Percentiles rank a stretch among this genome's conserved stretches.
These are phyloP conservation scores for Bombus superbus DNA, from an alignment of 1,140 invertebrate species.

Conservation along the genomic window DNA sequence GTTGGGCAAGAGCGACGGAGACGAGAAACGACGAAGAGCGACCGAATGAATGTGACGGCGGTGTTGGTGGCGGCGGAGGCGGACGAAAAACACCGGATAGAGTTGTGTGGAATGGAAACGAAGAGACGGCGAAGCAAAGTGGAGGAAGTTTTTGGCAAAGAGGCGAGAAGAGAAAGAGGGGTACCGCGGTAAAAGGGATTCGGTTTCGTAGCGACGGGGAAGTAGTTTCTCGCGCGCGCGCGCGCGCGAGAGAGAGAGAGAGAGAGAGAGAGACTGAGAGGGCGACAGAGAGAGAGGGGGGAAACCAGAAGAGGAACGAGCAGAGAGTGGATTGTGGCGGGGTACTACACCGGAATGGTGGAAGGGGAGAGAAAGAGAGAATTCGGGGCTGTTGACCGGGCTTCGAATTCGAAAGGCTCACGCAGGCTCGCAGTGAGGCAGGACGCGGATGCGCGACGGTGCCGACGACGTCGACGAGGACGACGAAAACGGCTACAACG, in stretches of 20 bases:
- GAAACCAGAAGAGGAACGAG: background rate
- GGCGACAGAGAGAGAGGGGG: background rate
- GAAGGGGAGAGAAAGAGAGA: conserved; percentile 35
- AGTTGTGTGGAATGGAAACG: conserved; percentile 18
- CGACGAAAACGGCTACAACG: conserved; percentile 45
- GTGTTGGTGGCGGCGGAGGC: background rate
- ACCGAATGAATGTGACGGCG: background rate
- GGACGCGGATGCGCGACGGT: conserved; percentile 72
- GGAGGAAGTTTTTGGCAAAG: background rate
- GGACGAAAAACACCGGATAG: background rate
- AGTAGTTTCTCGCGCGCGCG: background rate
- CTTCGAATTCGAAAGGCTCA: conserved; percentile 76
- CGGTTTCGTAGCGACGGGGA: conserved; percentile 26
- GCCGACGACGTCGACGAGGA: conserved; percentile 46
- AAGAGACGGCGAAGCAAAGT: background rate
- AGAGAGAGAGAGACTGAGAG: background rate
- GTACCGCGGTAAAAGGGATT: conserved; percentile 47
- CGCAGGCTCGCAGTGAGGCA: conserved; percentile 80
- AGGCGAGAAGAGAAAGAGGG: background rate
- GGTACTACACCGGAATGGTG: background rate
- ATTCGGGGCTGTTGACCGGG: conserved; percentile 78
- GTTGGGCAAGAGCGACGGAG: conserved; percentile 5
- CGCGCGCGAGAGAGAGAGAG: background rate
- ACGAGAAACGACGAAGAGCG: background rate
- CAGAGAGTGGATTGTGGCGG: background rate